Evolutionary conservation across 2,113 vertebrate genomes (phyloP), one percentile per base, ranked within the genome.

Genomic region (Columbina picui): DNA sequence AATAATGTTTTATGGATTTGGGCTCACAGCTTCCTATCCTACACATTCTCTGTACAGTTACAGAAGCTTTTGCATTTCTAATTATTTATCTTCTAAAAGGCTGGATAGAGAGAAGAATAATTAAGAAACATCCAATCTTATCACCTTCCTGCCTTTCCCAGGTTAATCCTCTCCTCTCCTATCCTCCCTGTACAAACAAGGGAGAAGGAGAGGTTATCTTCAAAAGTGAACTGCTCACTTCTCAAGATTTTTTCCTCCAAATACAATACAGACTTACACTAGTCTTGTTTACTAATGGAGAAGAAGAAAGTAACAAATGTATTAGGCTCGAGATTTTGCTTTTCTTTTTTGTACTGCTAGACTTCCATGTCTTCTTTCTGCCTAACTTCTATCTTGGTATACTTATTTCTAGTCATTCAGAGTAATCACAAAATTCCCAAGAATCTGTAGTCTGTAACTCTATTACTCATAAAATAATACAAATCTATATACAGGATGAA

Each of bases 121-220:
- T 45, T 18, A 52, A 34, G 29, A 65, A 52, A 11, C 16, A 36
- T 29, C 8, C 1, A 3, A 38, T 61, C 20, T 64, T 30, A 52
- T 36, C 15, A 32, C 41, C 8, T 29, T 50, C 32, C 53, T 45
- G 9, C 34, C 39, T 61, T 49, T 61, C 49, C 15, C 68, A 73
- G 10, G 52, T 52, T 59, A 68, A 75, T 68, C 23, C 17, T 73
- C 5, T 49, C 10, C 26, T 53, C 3, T 65, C 12, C 13, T 68
- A 61, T 53, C 4, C 10, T 27, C 7, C 14, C 43, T 78, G 9
- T 47, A 32, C 2, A 25, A 6, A 32, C 2, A 25, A 6, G 13
- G 3, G 2, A 79, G 0, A 1, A 81, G 5, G 23, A 65, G 0
- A 5, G 8, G 17, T 47, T 18, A 17, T 56, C 67, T 67, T 64